phyloP scores from a whole-genome alignment of 1,140 invertebrate species.

The Heliconius hewitsoni region DNA sequence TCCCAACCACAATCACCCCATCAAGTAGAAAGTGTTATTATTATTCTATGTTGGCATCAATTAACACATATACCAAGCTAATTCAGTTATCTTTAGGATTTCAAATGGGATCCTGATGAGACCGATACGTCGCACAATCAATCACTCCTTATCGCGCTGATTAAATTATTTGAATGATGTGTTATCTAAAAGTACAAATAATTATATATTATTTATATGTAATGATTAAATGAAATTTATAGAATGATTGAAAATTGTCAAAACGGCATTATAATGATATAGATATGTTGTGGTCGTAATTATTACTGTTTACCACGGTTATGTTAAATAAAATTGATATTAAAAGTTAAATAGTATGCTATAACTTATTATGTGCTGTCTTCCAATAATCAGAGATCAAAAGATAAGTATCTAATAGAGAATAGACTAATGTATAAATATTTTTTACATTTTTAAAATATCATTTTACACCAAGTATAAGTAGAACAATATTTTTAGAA shows the following conservation, averaged over 20 bases:
- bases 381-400: no score
- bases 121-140: slow-evolving; percentile 63
- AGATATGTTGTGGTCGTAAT: no score
- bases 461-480: no score
- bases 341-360: no score
- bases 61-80: neutral
- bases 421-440: neutral
- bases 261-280: no score
- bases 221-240: neutral
- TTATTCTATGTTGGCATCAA: neutral
- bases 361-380: no score
- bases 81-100: slow-evolving; percentile 12
- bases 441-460: no score
- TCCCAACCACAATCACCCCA: neutral
- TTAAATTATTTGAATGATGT: slow-evolving; percentile 73
- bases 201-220: slow-evolving; percentile 35
- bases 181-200: slow-evolving; percentile 65
- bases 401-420: no score
- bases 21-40: neutral
- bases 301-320: no score
- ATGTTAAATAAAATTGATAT: no score
- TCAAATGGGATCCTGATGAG: slow-evolving; percentile 50
- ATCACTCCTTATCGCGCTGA: slow-evolving; percentile 75
- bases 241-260: neutral
- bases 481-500: no score